Percentiles rank a stretch among this genome's conserved stretches.
These are phyloP conservation scores for Ptyas mucosa DNA, from an alignment of 2,113 vertebrate species.

Conservation along the genomic window DNA sequence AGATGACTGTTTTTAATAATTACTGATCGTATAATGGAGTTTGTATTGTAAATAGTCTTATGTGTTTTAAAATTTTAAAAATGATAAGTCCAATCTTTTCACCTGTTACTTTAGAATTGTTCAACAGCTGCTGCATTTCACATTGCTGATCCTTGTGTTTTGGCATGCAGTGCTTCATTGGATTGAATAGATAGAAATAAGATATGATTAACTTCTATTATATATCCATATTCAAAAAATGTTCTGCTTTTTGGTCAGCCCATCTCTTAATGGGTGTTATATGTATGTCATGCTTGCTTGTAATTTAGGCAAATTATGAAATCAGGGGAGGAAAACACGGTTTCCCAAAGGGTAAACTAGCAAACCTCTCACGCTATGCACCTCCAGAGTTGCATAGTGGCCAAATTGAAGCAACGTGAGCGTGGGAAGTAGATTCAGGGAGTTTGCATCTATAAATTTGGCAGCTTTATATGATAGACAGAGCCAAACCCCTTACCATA, in stretches of 20 bases:
- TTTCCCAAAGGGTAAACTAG: slow-evolving; percentile 5
- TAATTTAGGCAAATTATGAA: slow-evolving; percentile 8
- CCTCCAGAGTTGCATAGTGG: slow-evolving; percentile 15
- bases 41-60: not conserved
- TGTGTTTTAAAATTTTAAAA: not conserved
- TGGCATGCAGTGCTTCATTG: not conserved
- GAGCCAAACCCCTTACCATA: not conserved
- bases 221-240: not conserved
- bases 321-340: not conserved
- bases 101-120: not conserved
- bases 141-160: not conserved
- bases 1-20: not conserved
- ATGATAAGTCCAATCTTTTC: not conserved
- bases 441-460: slow-evolving; percentile 11
- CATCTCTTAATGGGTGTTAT: not conserved
- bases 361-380: slow-evolving; percentile 9
- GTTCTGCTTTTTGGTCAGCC: not conserved
- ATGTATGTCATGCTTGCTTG: slow-evolving; percentile 1
- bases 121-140: not conserved
- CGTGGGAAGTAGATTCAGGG: slow-evolving; percentile 7
- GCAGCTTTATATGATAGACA: not conserved
- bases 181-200: not conserved
- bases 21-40: not conserved
- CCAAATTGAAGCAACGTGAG: slow-evolving; percentile 17
- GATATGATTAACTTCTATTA: not conserved